These are phyloP conservation scores for Casuarius casuarius DNA, from an alignment of 2,113 vertebrate genomes.

Conservation along the genomic window DNA sequence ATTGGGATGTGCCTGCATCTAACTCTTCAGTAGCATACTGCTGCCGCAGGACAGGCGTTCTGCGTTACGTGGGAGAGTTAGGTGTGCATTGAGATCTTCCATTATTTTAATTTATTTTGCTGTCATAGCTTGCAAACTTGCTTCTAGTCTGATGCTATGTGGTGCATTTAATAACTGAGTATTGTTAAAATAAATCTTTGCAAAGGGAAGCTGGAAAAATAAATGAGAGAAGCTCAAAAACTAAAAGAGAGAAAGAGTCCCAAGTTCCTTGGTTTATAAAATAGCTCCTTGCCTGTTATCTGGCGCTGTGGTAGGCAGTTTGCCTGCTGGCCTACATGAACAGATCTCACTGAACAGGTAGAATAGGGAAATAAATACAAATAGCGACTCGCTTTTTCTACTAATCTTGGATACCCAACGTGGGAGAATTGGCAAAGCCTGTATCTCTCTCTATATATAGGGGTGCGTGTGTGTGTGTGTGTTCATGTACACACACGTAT, in stretches of 20 bases:
- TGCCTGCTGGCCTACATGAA: not conserved
- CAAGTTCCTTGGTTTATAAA: not conserved
- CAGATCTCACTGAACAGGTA: not conserved
- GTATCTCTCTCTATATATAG: not conserved
- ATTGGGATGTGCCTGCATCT: not conserved
- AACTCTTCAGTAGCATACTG: not conserved
- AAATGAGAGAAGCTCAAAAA: not conserved
- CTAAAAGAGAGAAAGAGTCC: not conserved
- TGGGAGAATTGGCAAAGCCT: not conserved
- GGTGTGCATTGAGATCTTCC: not conserved
- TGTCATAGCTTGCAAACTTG: constrained; percentile 45
- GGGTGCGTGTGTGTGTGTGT: too few species aligned
- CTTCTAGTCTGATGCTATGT: constrained; percentile 17
- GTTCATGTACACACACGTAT: not conserved
- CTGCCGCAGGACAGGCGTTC: not conserved
- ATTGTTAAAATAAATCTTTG: constrained; percentile 48
- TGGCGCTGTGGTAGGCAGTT: not conserved
- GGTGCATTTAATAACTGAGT: constrained; percentile 53
- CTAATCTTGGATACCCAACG: not conserved
- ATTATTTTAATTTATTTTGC: constrained; percentile 55
- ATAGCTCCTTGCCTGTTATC: not conserved
- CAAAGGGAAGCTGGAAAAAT: not conserved
- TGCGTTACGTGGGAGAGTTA: not conserved
- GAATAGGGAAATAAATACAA: not conserved
- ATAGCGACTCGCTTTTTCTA: not conserved